These are phyloP conservation scores for Pocota personata DNA, from an alignment of 2,888 invertebrate genomes.

Conservation along the genomic window DNA sequence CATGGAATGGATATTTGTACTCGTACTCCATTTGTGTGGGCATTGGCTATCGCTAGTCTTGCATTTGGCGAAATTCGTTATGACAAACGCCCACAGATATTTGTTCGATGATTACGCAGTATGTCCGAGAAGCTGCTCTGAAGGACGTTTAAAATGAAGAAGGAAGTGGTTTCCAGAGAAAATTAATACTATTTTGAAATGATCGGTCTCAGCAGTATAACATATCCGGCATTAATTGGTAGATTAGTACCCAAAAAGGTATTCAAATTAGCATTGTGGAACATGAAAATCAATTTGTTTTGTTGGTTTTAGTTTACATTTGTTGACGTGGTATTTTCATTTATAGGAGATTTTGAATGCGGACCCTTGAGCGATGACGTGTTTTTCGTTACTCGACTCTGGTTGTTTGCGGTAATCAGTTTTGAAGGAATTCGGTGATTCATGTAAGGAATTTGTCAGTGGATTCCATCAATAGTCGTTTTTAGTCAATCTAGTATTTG, in stretches of 20 bases:
- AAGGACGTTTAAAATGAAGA: conserved; percentile 33
- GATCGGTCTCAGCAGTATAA: not conserved
- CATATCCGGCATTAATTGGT: conserved; percentile 36
- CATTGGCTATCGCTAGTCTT: not conserved
- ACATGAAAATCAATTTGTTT: not conserved
- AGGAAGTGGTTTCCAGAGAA: conserved; percentile 10
- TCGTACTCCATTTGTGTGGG: not conserved
- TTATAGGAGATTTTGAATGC: not conserved
- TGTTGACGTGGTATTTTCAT: not conserved
- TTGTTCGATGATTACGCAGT: conserved; percentile 14
- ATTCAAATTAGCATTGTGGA: not conserved
- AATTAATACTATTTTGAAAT: conserved; percentile 25
- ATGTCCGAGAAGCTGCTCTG: conserved; percentile 13
- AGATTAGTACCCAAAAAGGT: conserved; percentile 8
- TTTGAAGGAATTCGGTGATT: too few species aligned
- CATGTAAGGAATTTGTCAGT: too few species aligned
- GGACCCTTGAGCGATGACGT: not conserved
- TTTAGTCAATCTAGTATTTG: too few species aligned
- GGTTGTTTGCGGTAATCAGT: not conserved
- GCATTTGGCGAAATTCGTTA: conserved; percentile 16
- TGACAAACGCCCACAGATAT: conserved; percentile 18
- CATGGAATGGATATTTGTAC: not conserved
- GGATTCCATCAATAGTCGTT: too few species aligned
- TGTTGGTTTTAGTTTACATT: not conserved
- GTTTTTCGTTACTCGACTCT: not conserved